These are phyloP conservation scores for Aelia acuminata DNA, from an alignment of 2,888 invertebrate genomes.

Conservation along the genomic window DNA sequence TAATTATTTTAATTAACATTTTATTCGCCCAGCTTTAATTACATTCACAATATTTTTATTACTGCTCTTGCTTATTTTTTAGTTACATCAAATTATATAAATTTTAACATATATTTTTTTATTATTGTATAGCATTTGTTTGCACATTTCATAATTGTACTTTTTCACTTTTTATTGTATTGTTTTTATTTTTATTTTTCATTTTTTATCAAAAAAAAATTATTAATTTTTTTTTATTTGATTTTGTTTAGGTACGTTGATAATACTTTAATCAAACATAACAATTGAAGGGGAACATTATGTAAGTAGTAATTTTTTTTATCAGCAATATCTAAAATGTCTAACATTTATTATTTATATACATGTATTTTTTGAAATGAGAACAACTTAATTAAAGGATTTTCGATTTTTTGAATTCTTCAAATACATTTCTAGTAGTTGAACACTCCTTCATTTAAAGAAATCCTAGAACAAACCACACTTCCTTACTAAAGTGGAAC, in stretches of 20 bases:
- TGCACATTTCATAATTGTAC: background rate
- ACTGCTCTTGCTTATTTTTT: background rate
- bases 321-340: too few species aligned
- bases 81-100: background rate
- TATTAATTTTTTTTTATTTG: background rate
- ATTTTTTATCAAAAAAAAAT: background rate
- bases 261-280: background rate
- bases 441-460: too few species aligned
- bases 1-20: too few species aligned
- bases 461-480: too few species aligned
- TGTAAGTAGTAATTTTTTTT: background rate
- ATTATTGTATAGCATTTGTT: background rate
- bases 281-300: background rate
- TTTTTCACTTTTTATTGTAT: background rate
- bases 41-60: background rate
- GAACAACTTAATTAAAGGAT: background rate
- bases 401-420: background rate
- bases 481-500: too few species aligned
- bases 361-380: background rate
- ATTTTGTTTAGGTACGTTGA: background rate
- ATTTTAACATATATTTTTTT: too few species aligned
- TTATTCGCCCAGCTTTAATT: background rate
- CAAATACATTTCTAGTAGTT: too few species aligned
- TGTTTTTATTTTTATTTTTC: background rate
- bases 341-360: background rate